These are phyloP conservation scores for Pan troglodytes DNA, from an alignment of 2,113 vertebrate species.

Conservation along the genomic window NHGRI_mPanTro3-v2.1_pri NC_072398.2:122392501-122393000, in stretches of 20 bases:
- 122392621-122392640: background rate
- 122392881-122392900: background rate
- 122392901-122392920: background rate
- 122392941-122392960: background rate
- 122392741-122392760: too few relatives aligned
- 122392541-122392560: background rate
- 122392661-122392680: background rate
- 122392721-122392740: background rate
- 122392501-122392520: background rate
- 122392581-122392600: background rate
- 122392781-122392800: too few relatives aligned
- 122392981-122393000: background rate
- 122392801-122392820: background rate
- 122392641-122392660: background rate
- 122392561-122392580: background rate
- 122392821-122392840: too few relatives aligned
- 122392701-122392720: background rate
- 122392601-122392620: background rate
- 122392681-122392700: background rate
- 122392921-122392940: background rate
- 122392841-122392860: too few relatives aligned
- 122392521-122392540: background rate
- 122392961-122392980: conserved; percentile 21
- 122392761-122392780: too few relatives aligned
- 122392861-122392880: too few relatives aligned